phyloP scores from a whole-genome alignment of 2,888 invertebrate genomes.

The Yponomeuta malinellus region DNA sequence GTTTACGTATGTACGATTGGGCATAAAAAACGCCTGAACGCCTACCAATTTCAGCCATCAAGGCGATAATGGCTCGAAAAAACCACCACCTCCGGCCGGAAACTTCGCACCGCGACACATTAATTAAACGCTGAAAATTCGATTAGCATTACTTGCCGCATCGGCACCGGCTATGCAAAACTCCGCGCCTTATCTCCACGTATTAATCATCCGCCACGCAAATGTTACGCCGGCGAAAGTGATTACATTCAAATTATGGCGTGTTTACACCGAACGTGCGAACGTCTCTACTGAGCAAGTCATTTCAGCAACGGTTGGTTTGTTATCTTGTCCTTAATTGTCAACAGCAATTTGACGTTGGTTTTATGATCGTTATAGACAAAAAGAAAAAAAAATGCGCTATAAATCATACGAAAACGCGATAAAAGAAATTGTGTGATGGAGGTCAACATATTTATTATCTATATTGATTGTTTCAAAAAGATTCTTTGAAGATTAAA shows the following conservation, averaged over 20 bases:
- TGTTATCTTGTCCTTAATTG: no score
- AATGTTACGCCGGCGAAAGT: constrained; percentile 41
- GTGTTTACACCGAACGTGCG: background rate
- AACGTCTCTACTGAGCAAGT: background rate
- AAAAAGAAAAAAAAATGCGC: no score
- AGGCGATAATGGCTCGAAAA: background rate
- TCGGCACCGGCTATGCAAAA: constrained; percentile 27
- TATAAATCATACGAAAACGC: no score
- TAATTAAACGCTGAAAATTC: background rate
- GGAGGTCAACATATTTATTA: no score
- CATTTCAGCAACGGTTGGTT: no score
- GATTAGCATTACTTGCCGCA: constrained; percentile 2
- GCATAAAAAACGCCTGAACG: background rate
- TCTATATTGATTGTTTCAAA: no score
- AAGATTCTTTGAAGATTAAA: no score
- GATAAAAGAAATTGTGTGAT: no score
- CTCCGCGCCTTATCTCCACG: constrained; percentile 42
- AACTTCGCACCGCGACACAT: constrained; percentile 2
- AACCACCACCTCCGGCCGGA: background rate
- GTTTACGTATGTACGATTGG: no score
- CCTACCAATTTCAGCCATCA: background rate
- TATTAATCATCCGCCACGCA: constrained; percentile 60
- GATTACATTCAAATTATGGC: constrained; percentile 61
- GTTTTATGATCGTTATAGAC: no score
- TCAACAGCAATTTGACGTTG: no score